Evolutionary conservation across 1,140 invertebrate genomes (phyloP).

Genomic region (Papilio polyxenes): DNA sequence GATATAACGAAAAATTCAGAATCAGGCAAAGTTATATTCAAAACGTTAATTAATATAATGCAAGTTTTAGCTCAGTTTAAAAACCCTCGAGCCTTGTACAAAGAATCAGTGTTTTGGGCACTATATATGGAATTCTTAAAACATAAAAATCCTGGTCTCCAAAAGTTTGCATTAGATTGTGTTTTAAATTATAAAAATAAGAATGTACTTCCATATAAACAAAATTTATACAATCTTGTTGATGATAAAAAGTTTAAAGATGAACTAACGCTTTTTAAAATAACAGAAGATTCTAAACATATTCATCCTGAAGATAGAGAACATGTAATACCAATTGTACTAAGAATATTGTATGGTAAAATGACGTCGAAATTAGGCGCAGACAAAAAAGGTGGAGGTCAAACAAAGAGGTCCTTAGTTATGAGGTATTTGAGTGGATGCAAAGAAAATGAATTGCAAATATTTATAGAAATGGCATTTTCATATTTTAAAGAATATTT

Average conservation of each 20-base stretch:
- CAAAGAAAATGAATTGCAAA: constrained; percentile 87
- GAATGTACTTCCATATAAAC: constrained; percentile 87
- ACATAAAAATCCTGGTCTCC: constrained; percentile 88
- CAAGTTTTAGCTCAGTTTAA: constrained; percentile 89
- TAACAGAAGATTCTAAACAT: constrained; percentile 85
- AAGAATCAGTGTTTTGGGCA: constrained; percentile 87
- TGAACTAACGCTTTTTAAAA: constrained; percentile 89
- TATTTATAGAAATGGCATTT: constrained; percentile 93
- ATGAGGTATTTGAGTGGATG: constrained; percentile 92
- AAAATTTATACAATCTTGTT: constrained; percentile 88
- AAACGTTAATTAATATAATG: constrained; percentile 87
- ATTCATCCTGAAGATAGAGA: constrained; percentile 87
- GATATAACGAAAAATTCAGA: constrained; percentile 66
- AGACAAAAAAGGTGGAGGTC: constrained; percentile 86
- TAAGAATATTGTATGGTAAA: constrained; percentile 94
- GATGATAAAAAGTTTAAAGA: constrained; percentile 94
- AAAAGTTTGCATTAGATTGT: constrained; percentile 92
- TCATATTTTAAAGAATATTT: constrained; percentile 85
- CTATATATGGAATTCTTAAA: constrained; percentile 90
- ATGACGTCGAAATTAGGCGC: constrained; percentile 89
- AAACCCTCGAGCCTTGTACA: constrained; percentile 89
- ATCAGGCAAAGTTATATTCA: constrained; percentile 80
- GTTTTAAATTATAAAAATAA: constrained; percentile 91
- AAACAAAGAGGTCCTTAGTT: constrained; percentile 87
- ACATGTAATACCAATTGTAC: constrained; percentile 89